Evolutionary conservation across 2,888 invertebrate genomes (phyloP), one percentile per base, ranked within the genome.

Genomic region (Apeira syringaria): DNA sequence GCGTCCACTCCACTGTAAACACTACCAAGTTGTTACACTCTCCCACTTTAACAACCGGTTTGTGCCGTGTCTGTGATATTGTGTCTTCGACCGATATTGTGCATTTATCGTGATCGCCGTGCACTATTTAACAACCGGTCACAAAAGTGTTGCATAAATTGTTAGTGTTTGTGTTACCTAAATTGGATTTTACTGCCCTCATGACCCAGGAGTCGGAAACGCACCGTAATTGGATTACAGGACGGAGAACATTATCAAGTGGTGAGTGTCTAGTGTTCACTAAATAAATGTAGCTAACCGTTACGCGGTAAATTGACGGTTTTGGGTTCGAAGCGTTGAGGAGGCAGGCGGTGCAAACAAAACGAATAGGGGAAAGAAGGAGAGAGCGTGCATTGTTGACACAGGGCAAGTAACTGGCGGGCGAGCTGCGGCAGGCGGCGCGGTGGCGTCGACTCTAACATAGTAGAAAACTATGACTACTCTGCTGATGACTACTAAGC

Each of bases 311-410:
- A 26, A 61, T 55, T 54, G 51, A 52, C 38, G 49, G 47, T 45
- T 46, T 40, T 41, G 36, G 42, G 47, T 43, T 45, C 50, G 47
- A 48, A 49, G 61, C 59, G 58, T 64, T 66, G 71, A 64, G 68
- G 61, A 70, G 73, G 70, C 68, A 72, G 69, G 70, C 68, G 73
- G 69, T 52, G 64, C 69, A 73, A 75, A 81, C 79, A 79, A 85
- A 80, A 80, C 71, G 65, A 68, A 69, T 70, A 76, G 73, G 81
- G 79, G 79, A 80, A 76, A 56, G 74, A 76, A 75, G 73, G 79
- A 80, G 80, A 79, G 78, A 77, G 79, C 75, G 74, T 51, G 47
- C 73, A 76, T 80, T 87, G 85, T 87, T 86, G 84, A 84, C 79
- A 80, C 76, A 69, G 66, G 64, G 64, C 74, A 64, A 76, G 77